Conservation (phyloP, 1,140 invertebrate species). For the Drosophila busckii region DNA sequence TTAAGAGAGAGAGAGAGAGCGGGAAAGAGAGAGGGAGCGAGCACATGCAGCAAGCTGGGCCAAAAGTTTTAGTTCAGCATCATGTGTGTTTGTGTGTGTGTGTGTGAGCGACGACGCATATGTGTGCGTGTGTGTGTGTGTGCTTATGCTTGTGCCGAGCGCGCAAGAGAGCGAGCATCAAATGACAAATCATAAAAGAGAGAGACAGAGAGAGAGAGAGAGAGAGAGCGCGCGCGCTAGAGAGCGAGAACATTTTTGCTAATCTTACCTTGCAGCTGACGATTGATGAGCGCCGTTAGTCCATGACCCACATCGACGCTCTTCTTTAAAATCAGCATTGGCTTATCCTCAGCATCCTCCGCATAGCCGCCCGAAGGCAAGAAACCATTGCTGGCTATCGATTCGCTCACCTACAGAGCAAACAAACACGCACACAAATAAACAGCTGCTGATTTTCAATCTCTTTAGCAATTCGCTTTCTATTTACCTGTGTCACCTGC, state of each 20-base stretch:
- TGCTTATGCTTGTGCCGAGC: too few relatives aligned
- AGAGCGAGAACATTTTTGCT: not conserved
- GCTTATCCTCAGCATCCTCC: constrained; percentile 86
- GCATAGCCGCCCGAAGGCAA: constrained; percentile 84
- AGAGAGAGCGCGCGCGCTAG: not conserved
- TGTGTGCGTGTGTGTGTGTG: too few relatives aligned
- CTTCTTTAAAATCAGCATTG: constrained; percentile 88
- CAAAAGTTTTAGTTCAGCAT: too few relatives aligned
- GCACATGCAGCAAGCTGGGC: too few relatives aligned
- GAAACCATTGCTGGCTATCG: constrained; percentile 87
- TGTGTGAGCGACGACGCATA: too few relatives aligned
- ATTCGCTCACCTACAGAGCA: constrained; percentile 85
- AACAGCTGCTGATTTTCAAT: too few relatives aligned
- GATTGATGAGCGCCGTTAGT: constrained; percentile 86
- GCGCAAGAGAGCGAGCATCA: too few relatives aligned
- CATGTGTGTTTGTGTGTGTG: too few relatives aligned
- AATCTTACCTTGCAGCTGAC: constrained; percentile 86
- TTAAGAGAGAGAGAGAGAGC: constrained; percentile 1
- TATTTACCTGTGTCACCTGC: constrained; percentile 83
- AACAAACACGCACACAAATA: not conserved
- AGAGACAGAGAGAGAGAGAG: not conserved
- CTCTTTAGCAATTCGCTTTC: too few relatives aligned
- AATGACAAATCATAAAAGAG: too few relatives aligned
- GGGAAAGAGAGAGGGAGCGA: constrained; percentile 4
- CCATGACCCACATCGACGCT: constrained; percentile 85